Evolutionary conservation across 2,888 invertebrate genomes (phyloP).

Genomic region (Marasmarcha lunaedactyla): DNA sequence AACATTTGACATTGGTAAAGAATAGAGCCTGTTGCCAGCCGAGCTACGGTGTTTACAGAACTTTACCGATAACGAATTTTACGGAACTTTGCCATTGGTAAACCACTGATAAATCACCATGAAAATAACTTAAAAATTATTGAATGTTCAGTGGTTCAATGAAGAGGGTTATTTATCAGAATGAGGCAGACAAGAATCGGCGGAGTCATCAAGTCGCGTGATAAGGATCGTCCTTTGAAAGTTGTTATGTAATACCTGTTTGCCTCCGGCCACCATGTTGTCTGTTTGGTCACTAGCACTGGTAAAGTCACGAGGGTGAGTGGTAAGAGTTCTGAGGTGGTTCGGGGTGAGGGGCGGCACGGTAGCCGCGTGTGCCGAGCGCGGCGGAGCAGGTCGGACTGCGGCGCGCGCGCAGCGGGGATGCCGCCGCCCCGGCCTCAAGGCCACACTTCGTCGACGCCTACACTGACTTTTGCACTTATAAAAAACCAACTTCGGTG

Average conservation of each 20-base stretch:
- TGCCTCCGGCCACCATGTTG: conserved; percentile 68
- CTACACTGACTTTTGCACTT: conserved; percentile 16
- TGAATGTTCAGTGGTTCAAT: no score
- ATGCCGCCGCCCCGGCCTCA: conserved; percentile 27
- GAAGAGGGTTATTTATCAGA: no score
- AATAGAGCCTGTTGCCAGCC: no score
- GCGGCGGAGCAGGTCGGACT: conserved; percentile 64
- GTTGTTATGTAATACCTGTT: conserved; percentile 43
- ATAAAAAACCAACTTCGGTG: conserved; percentile 2
- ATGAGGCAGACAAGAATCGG: no score
- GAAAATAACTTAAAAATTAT: no score
- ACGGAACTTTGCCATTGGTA: no score
- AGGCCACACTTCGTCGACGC: conserved; percentile 23
- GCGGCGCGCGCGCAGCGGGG: conserved; percentile 25
- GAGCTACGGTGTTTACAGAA: no score
- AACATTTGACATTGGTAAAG: no score
- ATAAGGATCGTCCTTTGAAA: conserved; percentile 20
- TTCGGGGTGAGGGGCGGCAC: conserved; percentile 29
- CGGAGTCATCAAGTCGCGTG: background rate
- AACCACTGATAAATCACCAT: no score
- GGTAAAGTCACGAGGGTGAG: conserved; percentile 35
- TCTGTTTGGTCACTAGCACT: conserved; percentile 37
- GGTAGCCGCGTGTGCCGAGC: conserved; percentile 60
- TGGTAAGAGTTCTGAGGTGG: conserved; percentile 19
- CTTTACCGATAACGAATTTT: no score